Base-by-base conservation (phyloP, 2,888 invertebrate genomes). In the Beris chalybata region DNA sequence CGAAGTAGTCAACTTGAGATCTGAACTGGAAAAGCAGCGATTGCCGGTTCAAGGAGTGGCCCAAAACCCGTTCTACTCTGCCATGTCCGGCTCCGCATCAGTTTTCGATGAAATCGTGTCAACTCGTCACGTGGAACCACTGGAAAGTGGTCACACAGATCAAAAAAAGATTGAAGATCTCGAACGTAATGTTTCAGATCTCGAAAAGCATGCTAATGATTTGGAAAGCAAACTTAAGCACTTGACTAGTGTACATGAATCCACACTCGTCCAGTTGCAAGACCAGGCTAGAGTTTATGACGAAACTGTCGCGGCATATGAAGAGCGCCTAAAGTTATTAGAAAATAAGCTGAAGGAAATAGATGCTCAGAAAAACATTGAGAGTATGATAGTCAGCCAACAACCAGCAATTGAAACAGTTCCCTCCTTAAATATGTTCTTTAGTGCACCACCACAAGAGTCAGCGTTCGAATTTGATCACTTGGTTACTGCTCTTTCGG, bases 81-180 rank as follows among this genome's bases (percentile, higher is more conserved):
- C 68, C 4, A 77, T 77, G 6, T 72, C 74, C 6, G 67, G 71
- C 3, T 65, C 70, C 2, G 73, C 78, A 0, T 75, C 77, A 4
- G 75, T 79, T 2, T 80, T 79, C 38, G 80, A 80, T 63, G 79
- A 80, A 22, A 73, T 79, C n/a, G 72, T 77, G 3, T 73, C 73
- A 4, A 72, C 71, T 4, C 78, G 76, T 3, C 73, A 72, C 12
- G 59, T 71, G 4, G 70, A 70, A 7, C 55, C 38, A 13, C 65
- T 71, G 0, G 44, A 78, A 80, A 54, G 70, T 81, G 2, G 76
- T 72, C 63, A 63, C 31, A 43, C 55, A 3, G 71, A 72, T 61
- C 82, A 83, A 43, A 76, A 85, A 52, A 81, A 79, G 15, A 74
- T 77, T 47, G 81, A 80, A 69, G 77, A 79, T 66, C 68, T 79